Evolutionary conservation across 2,888 invertebrate species (phyloP).

Genomic region (Epinotia brunnichana): DNA sequence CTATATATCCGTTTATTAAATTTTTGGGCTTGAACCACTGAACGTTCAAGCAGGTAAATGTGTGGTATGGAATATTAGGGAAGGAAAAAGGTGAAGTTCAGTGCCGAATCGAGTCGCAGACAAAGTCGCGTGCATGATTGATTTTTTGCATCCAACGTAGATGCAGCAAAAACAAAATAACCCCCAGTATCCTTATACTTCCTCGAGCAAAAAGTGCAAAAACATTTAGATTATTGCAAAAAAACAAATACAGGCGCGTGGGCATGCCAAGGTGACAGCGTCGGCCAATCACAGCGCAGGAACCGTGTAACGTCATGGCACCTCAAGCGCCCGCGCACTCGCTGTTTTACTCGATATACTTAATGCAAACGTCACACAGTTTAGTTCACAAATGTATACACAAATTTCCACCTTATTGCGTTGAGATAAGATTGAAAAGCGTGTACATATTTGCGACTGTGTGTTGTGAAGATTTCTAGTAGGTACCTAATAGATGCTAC

Average conservation of each 20-base stretch:
- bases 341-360: constrained; percentile 5
- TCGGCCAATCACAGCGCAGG: constrained; percentile 38
- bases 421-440: not conserved
- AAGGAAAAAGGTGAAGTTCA: no score
- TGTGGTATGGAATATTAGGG: no score
- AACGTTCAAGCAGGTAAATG: no score
- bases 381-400: not conserved
- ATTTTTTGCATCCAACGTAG: not conserved
- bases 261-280: constrained; percentile 46
- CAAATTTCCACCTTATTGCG: not conserved
- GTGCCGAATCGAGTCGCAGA: no score
- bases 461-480: not conserved
- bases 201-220: constrained; percentile 33
- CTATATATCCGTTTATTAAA: no score
- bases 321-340: constrained; percentile 39
- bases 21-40: no score
- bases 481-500: not conserved
- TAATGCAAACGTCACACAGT: not conserved
- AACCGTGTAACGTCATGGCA: constrained; percentile 36
- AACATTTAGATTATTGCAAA: constrained; percentile 37
- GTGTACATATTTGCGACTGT: not conserved
- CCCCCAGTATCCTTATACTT: constrained; percentile 30
- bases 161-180: constrained; percentile 24
- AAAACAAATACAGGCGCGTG: constrained; percentile 44
- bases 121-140: not conserved